These are phyloP conservation scores for Taxidea taxus DNA, from an alignment of 2,113 vertebrate genomes.

Conservation along the genomic window DNA sequence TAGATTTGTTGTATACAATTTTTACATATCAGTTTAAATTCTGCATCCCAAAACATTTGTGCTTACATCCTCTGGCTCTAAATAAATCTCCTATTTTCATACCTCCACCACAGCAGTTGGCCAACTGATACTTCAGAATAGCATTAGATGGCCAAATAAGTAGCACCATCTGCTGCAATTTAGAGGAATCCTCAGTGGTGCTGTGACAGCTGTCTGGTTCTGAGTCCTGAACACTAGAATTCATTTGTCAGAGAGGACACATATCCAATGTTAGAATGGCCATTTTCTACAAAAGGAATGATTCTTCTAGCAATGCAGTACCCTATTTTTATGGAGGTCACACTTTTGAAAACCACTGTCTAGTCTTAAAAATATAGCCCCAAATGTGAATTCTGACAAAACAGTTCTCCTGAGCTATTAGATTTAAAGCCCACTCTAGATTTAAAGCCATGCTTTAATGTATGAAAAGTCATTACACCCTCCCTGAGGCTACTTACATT, in stretches of 20 bases:
- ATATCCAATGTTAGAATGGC: constrained; percentile 20
- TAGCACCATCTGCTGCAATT: constrained; percentile 70
- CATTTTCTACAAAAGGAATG: constrained; percentile 32
- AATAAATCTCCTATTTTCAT: constrained; percentile 72
- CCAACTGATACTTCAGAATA: constrained; percentile 68
- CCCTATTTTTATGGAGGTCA: constrained; percentile 37
- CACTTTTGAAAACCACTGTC: constrained; percentile 48
- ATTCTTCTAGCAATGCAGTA: constrained; percentile 13
- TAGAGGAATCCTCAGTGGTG: constrained; percentile 61
- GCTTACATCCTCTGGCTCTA: constrained; percentile 43
- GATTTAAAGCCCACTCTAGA: neutral
- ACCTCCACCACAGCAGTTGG: constrained; percentile 60
- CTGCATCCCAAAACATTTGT: constrained; percentile 41
- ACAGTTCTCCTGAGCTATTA: constrained; percentile 1
- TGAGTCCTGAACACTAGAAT: constrained; percentile 46
- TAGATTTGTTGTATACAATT: constrained; percentile 18
- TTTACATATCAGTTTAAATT: constrained; percentile 61
- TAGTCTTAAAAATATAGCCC: constrained; percentile 7
- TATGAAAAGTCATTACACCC: constrained; percentile 16
- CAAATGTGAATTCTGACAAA: constrained; percentile 8
- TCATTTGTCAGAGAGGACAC: constrained; percentile 57
- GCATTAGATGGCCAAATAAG: constrained; percentile 64
- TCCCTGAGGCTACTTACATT: constrained; percentile 48
- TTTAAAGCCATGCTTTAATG: neutral
- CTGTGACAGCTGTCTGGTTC: constrained; percentile 67